A percentile compares a stretch with the other conserved stretches of the same genome.
Conservation (phyloP, 2,888 invertebrate species). For the Toxonevra muliebris region DNA sequence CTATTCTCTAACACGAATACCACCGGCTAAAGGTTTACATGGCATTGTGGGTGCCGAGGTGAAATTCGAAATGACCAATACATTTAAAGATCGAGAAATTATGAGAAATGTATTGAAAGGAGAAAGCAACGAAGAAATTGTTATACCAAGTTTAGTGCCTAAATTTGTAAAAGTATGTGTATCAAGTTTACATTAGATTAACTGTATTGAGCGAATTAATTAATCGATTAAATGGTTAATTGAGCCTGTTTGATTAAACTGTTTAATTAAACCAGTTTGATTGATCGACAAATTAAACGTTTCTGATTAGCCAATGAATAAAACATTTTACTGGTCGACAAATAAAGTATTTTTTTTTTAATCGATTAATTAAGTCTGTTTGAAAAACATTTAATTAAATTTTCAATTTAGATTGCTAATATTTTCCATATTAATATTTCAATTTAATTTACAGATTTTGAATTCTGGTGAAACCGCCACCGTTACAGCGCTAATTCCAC, state of each 20-base stretch:
- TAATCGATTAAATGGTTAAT: no score
- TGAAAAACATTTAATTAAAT: no score
- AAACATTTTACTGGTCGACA: no score
- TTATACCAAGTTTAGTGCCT: conserved; percentile 58
- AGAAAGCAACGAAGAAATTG: conserved; percentile 22
- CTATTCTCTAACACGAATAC: conserved; percentile 79
- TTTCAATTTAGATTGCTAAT: not conserved
- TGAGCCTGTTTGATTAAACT: no score
- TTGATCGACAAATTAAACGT: no score
- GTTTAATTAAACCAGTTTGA: no score
- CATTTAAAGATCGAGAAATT: conserved; percentile 72
- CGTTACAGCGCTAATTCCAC: conserved; percentile 47
- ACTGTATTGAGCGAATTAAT: not conserved
- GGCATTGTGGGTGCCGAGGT: conserved; percentile 73
- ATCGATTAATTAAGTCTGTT: no score
- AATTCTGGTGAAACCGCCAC: conserved; percentile 57
- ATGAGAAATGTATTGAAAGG: conserved; percentile 72
- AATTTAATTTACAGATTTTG: conserved; percentile 45
- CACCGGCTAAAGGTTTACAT: conserved; percentile 77
- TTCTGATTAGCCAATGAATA: no score
- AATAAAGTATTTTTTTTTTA: no score
- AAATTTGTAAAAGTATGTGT: conserved; percentile 62
- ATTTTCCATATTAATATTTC: not conserved
- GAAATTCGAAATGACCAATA: conserved; percentile 69
- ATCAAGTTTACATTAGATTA: not conserved